phyloP scores from a whole-genome alignment of 2,797 vertebrate species.

The Liasis olivaceus region DNA sequence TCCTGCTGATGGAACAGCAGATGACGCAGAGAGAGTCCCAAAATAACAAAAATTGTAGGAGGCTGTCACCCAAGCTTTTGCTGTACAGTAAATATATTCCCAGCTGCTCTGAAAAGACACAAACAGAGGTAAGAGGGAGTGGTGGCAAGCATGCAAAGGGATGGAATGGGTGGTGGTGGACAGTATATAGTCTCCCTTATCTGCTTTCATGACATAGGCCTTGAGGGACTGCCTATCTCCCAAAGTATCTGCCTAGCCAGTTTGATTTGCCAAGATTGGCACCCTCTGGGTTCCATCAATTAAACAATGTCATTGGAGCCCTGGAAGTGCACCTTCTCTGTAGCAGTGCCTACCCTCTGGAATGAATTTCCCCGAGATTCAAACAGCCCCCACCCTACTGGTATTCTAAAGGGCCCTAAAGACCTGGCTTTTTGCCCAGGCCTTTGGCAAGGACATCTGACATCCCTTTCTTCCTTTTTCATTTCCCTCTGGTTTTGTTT shows the following conservation, averaged over 20 bases:
- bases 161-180: background rate
- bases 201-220: background rate
- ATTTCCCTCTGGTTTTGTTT: background rate
- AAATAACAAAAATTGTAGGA: background rate
- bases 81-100: background rate
- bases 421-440: background rate
- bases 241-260: background rate
- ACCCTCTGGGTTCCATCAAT: background rate
- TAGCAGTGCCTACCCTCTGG: background rate
- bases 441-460: background rate
- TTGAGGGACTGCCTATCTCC: background rate
- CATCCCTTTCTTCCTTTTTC: background rate
- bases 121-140: background rate
- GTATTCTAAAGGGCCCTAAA: background rate
- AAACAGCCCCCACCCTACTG: background rate
- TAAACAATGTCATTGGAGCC: background rate
- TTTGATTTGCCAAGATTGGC: background rate
- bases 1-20: background rate
- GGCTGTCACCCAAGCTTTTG: background rate
- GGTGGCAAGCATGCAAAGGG: background rate
- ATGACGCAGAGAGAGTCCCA: background rate
- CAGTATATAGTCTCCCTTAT: background rate
- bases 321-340: background rate
- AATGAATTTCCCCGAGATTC: background rate
- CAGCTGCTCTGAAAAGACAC: background rate